These are phyloP conservation scores for Anthopleura sola DNA, from an alignment of 64 coral and sea anemone genomes.

Conservation along the genomic window DNA sequence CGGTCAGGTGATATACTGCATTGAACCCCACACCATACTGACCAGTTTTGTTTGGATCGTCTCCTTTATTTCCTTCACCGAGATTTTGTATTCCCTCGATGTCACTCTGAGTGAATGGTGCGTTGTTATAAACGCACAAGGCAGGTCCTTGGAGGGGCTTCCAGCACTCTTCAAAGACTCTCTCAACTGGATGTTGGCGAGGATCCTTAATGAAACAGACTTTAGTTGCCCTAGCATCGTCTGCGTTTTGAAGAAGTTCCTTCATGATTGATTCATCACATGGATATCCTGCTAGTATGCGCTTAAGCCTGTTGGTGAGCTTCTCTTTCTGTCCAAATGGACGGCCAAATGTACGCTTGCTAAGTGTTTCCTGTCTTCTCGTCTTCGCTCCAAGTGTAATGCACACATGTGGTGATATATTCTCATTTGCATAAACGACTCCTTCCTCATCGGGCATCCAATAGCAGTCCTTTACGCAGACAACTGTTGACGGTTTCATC, in stretches of 20 bases:
- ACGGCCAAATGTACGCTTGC: conserved; percentile 21
- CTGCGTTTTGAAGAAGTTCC: conserved; percentile 93
- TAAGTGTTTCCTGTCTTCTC: conserved; percentile 44
- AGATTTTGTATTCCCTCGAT: conserved; percentile 72
- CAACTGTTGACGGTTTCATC: conserved; percentile 31
- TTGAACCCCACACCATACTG: conserved; percentile 88
- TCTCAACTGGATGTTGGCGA: conserved; percentile 47
- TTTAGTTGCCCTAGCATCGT: conserved; percentile 83
- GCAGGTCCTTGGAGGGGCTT: conserved; percentile 81
- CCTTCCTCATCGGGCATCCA: conserved; percentile 57
- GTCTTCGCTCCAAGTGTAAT: conserved; percentile 59
- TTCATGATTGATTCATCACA: conserved; percentile 76
- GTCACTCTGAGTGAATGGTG: conserved; percentile 67
- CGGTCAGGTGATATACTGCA: conserved; percentile 89
- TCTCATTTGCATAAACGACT: conserved; percentile 20
- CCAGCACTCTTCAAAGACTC: conserved; percentile 68
- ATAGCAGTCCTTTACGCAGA: conserved; percentile 53
- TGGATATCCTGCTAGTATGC: conserved; percentile 69
- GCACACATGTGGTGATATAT: conserved; percentile 17
- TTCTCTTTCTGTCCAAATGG: conserved; percentile 89
- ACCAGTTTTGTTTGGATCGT: conserved; percentile 83
- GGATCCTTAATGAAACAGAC: conserved; percentile 88
- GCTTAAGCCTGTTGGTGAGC: conserved; percentile 68
- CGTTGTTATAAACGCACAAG: conserved; percentile 83
- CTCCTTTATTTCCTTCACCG: conserved; percentile 77